phyloP scores from a whole-genome alignment of 1,140 invertebrate genomes.

The Atta colombica region DNA sequence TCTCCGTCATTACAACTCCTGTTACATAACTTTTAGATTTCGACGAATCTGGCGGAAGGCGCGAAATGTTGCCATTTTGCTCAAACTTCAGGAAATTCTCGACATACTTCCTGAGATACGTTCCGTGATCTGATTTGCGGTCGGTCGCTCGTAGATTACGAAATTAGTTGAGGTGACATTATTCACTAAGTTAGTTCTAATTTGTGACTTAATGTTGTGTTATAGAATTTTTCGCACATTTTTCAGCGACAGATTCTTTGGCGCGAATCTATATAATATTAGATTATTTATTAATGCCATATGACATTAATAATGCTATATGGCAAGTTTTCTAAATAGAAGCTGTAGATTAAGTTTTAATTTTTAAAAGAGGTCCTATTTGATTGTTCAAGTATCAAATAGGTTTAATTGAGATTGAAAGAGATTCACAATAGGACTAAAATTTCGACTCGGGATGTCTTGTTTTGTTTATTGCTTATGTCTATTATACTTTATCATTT shows the following conservation, averaged over 20 bases:
- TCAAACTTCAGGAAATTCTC: constrained; percentile 30
- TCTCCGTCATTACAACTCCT: constrained; percentile 38
- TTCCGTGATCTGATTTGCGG: constrained; percentile 55
- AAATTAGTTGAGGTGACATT: not conserved
- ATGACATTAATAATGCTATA: too few species aligned
- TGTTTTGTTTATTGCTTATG: too few species aligned
- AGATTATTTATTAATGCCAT: not conserved
- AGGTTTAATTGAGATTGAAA: too few species aligned
- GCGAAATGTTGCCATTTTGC: constrained; percentile 55
- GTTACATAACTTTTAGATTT: constrained; percentile 66
- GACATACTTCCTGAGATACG: constrained; percentile 42
- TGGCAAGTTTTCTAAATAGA: too few species aligned
- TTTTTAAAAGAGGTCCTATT: too few species aligned
- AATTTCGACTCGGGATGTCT: not conserved
- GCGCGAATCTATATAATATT: not conserved
- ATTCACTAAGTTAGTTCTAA: not conserved
- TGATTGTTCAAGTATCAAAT: too few species aligned
- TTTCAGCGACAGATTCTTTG: not conserved
- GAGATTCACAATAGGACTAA: too few species aligned
- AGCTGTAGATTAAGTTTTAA: too few species aligned
- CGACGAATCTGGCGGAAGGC: constrained; percentile 53
- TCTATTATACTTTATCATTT: too few species aligned
- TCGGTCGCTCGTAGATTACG: not conserved
- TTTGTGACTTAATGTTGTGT: not conserved
- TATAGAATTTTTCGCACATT: not conserved